Evolutionary conservation across 2,113 vertebrate species (phyloP).

Genomic region (Brachyhypopomus gauderio): DNA sequence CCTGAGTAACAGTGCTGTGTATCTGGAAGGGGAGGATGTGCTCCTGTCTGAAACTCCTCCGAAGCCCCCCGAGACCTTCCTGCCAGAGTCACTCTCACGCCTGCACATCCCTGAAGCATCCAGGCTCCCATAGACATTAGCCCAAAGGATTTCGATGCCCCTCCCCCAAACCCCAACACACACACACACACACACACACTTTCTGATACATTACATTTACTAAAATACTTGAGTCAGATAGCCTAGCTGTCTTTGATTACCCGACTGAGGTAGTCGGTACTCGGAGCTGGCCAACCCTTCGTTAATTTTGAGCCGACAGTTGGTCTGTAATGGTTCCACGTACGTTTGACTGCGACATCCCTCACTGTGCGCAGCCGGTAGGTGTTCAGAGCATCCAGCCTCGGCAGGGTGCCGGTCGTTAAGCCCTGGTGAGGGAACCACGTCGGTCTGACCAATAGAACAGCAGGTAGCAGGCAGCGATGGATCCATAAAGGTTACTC

Average conservation of each 20-base stretch:
- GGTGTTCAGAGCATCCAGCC: not conserved
- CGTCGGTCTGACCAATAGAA: not conserved
- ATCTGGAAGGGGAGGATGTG: not conserved
- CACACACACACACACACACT: too few species aligned
- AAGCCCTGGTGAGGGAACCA: not conserved
- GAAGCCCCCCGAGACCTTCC: slow-evolving; percentile 12
- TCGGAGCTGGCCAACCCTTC: too few species aligned
- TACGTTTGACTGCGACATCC: too few species aligned
- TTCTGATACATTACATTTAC: too few species aligned
- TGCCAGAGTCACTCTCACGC: slow-evolving; percentile 15
- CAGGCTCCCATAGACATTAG: not conserved
- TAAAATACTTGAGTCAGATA: too few species aligned
- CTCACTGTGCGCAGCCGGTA: too few species aligned
- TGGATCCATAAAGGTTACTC: slow-evolving; percentile 23
- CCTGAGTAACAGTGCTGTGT: slow-evolving; percentile 16
- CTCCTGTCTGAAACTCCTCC: slow-evolving; percentile 7
- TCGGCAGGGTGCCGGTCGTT: not conserved
- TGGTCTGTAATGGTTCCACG: too few species aligned
- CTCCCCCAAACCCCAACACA: too few species aligned
- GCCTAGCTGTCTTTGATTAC: too few species aligned
- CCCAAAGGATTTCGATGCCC: too few species aligned
- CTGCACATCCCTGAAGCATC: slow-evolving; percentile 14
- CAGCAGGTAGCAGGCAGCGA: slow-evolving; percentile 7
- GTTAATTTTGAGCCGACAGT: too few species aligned
- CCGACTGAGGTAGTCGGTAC: too few species aligned